Base-by-base conservation (phyloP, 2,888 invertebrate species). In the Pristionchus japonicus region DNA sequence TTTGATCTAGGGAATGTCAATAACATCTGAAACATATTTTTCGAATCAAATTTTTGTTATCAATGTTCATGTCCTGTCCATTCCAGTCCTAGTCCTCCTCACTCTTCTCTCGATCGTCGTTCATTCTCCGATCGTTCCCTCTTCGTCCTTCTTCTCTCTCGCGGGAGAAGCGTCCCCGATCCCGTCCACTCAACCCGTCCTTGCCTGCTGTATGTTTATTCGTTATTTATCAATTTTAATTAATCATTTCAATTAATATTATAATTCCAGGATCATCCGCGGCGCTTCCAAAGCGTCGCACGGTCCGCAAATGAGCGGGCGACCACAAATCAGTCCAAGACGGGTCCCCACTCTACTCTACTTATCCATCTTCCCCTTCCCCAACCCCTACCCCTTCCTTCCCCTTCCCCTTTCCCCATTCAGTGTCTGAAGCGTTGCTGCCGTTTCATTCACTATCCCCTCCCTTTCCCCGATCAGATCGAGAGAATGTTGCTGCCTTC, bases 241-340 rank as follows among this genome's bases (percentile, higher is more conserved):
- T 34, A 37, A 17, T 20, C 11, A n/a, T n/a, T n/a, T n/a, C n/a
- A n/a, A n/a, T n/a, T n/a, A 74, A 74, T 40, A 57, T 37, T 11
- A 13, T 67, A n/a, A 6, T 88, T 91, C 23, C 89, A 91, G 92
- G 92, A 89, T 90, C 91, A 84, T 92, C 92, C 74, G 92, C 92
- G 88, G 92, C 92, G 84, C 90, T 92, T 88, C 92, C 91, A 87
- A 90, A 92, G 90, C 89, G 91, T 83, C 91, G 91, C 89, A 91
- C 91, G 91, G 90, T 86, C 83, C 89, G 88, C 86, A 85, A 87
- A 47, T 87, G 27, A 77, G 70, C 67, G 64, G 23, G 34, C 84
- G 4, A 34, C 61, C 80, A 47, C 82, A 15, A 17, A 40, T 74
- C 74, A 74, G 40, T 74, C 15, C 74, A 74, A 74, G 74, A 61